Evolutionary conservation across 2,888 invertebrate species (phyloP), one percentile per base, ranked within the genome.

Genomic region (Trisateles emortualis): DNA sequence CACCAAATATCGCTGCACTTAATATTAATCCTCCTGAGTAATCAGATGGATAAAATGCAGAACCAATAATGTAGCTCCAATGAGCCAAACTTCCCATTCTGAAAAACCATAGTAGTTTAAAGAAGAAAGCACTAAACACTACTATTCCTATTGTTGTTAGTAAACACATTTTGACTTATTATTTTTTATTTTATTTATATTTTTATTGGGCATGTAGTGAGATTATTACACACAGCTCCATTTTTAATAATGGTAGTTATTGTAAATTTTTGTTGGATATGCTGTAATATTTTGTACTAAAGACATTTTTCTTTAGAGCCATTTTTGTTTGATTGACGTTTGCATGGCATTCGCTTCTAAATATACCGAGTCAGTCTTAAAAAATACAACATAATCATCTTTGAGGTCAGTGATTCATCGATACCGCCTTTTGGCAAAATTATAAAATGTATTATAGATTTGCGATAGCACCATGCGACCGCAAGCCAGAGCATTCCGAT

Each of bases 11-110:
- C 3, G 70, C 53, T 8, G 64, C 59, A 44, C 76, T 78, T 6
- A 81, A 17, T 0, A 75, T 59, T 2, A 82, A 17, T 29, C 68
- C 71, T 42, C 69, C 64, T 26, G 66, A 62, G 0, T 52, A 4
- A 36, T 80, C 69, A 38, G 65, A 49, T 5, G 84, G 80, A 13
- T 71, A 83, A 6, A 85, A 9, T 3, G 74, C 58, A n/a, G 68
- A 64, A 11, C 84, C 86, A 30, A 88, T 46, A 2, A 85, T 58
- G 42, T 84, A 84, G 50, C 87, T 84, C 87, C 87, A 88, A 45
- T 87, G 86, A 11, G 81, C 84, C 35, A 87, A 59, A 5, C 81
- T 71, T 13, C 77, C 81, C 30, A 84, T 63, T 3, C 84, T 77
- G 26, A 84, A 29, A 6, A 80, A 10, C 81, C 84, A 84, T 8